Base-by-base conservation (phyloP, 2,888 invertebrate genomes). In the Pseudanteris insignis region DNA sequence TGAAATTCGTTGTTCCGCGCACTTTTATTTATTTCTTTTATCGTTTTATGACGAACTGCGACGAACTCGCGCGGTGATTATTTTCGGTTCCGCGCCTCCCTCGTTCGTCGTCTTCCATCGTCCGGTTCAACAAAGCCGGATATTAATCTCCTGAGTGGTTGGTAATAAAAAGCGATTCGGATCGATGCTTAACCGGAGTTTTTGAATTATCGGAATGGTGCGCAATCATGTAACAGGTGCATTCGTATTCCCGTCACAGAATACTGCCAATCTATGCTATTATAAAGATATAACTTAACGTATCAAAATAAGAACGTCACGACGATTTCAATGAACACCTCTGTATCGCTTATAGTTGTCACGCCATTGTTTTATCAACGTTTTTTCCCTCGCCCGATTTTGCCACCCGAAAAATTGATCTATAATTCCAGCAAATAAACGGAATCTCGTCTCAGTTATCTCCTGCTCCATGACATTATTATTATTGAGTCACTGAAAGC, bases 141-240 rank as follows among this genome's bases (percentile, higher is more conserved):
- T 63, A 63, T 63, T 63, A 58, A 63, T 63, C 58, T 63, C 53
- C 63, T 63, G 58, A 54, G 63, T 58, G 63, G 63, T 58, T 54
- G 58, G 63, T 63, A 63, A 63, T 58, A 58, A 63, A 63, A 63
- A 63, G 58, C 50, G 58, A 58, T 58, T 63, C 63, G 58, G 57
- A 58, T 63, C 62, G 62, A 63, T 63, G 62, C 62, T 63, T 63
- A 58, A 54, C 63, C 54, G 58, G 58, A 48, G 53, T 63, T 63
- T 58, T 53, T 63, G 63, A 63, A 63, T 63, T 63, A 58, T 63
- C 58, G 63, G 54, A 63, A 58, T 63, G 53, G 58, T 50, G 58
- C 32, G 54, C 58, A 58, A 63, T 58, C 63, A 58, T 58, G 63
- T 58, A 58, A 63, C 63, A 58, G 63, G 63, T 63, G 63, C 63